phyloP scores from a whole-genome alignment of 2,888 invertebrate species.

The Stenodema calcarata region DNA sequence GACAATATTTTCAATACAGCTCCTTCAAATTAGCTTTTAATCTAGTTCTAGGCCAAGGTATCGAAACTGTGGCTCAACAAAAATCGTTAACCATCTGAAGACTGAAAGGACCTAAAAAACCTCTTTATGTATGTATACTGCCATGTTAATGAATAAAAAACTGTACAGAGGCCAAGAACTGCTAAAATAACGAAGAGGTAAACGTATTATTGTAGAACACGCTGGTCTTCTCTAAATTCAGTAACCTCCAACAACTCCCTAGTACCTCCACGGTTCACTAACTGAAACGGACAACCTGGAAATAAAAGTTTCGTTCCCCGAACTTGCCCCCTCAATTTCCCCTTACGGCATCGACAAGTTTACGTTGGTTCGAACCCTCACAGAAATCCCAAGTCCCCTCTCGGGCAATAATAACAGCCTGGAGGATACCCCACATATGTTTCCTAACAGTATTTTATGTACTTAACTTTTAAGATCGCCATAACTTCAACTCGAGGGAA shows the following conservation, averaged over 20 bases:
- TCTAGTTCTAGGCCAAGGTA: too few relatives aligned
- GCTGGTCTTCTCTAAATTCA: background rate
- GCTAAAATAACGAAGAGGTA: too few relatives aligned
- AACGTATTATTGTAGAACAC: too few relatives aligned
- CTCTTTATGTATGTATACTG: too few relatives aligned
- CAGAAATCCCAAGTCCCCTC: background rate
- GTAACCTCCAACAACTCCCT: background rate
- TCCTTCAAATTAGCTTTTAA: too few relatives aligned
- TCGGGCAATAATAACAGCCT: background rate
- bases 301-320: background rate
- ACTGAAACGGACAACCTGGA: too few relatives aligned
- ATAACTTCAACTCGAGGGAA: background rate
- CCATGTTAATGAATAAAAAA: too few relatives aligned
- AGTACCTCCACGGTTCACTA: background rate
- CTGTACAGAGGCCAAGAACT: too few relatives aligned
- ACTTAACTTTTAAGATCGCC: constrained; percentile 8
- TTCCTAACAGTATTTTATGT: constrained; percentile 2
- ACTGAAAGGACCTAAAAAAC: too few relatives aligned
- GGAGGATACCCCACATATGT: background rate
- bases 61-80: too few relatives aligned
- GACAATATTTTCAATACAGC: too few relatives aligned
- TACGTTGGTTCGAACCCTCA: background rate
- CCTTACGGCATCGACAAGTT: background rate
- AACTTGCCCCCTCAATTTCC: background rate
- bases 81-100: too few relatives aligned